Evolutionary conservation across 2,113 vertebrate genomes (phyloP).

Genomic region (Orycteropus afer): DNA sequence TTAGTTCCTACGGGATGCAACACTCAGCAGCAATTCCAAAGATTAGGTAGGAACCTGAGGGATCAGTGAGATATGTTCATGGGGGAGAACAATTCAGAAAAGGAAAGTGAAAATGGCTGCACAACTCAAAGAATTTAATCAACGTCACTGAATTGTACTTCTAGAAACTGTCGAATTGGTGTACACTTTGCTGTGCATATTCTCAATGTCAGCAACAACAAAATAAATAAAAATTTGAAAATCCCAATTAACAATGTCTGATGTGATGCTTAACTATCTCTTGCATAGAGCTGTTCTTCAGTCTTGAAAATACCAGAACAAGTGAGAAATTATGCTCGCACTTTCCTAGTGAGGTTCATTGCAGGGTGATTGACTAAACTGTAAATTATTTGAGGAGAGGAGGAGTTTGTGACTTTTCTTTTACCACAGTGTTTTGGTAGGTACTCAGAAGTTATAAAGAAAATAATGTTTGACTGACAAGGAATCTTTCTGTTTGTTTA

Average conservation of each 20-base stretch:
- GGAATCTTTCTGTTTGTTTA: background rate
- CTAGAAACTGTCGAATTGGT: too few relatives aligned
- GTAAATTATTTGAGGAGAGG: background rate
- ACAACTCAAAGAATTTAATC: background rate
- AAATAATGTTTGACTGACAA: background rate
- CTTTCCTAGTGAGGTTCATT: background rate
- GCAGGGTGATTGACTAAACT: too few relatives aligned
- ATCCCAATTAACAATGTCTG: background rate
- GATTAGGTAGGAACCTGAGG: background rate
- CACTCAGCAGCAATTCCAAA: too few relatives aligned
- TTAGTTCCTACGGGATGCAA: too few relatives aligned
- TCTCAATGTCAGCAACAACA: background rate
- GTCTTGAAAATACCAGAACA: background rate
- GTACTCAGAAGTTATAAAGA: too few relatives aligned
- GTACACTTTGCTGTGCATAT: background rate
- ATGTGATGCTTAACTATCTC: background rate
- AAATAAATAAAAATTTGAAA: background rate
- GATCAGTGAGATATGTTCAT: background rate
- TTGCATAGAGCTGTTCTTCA: fast-evolving
- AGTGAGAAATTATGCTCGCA: background rate
- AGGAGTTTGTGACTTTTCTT: background rate
- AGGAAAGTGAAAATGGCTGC: background rate
- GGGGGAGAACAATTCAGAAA: background rate
- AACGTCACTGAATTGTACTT: background rate
- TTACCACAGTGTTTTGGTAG: background rate